Evolutionary conservation across 2,888 invertebrate genomes (phyloP).

Genomic region (Tuta absoluta): DNA sequence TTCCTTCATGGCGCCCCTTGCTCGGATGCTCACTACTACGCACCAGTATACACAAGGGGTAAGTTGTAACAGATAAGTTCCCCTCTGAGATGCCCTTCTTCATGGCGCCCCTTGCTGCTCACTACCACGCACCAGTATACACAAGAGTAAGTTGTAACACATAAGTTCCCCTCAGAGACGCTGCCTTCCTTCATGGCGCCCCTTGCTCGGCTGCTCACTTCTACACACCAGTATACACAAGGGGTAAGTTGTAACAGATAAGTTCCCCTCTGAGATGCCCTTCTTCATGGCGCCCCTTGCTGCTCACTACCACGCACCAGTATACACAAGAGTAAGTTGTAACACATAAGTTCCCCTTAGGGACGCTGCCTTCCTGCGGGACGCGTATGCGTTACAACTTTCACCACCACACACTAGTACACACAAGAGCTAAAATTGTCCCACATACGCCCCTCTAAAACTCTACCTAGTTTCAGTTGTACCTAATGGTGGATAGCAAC

Average conservation of each 20-base stretch:
- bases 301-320: slow-evolving; percentile 96
- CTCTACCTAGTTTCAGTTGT: slow-evolving; percentile 95
- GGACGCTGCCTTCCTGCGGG: slow-evolving; percentile 96
- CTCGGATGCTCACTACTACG: slow-evolving; percentile 94
- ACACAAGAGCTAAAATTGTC: slow-evolving; percentile 86
- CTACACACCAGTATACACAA: slow-evolving; percentile 96
- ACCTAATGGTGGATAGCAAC: too few relatives aligned
- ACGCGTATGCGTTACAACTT: slow-evolving; percentile 90
- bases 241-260: slow-evolving; percentile 72
- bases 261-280: slow-evolving; percentile 87
- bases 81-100: slow-evolving; percentile 92
- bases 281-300: slow-evolving; percentile 92
- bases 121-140: slow-evolving; percentile 97
- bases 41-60: slow-evolving; percentile 95
- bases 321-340: slow-evolving; percentile 88
- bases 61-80: slow-evolving; percentile 41
- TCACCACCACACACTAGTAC: slow-evolving; percentile 97
- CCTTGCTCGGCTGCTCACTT: slow-evolving; percentile 93
- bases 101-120: slow-evolving; percentile 92
- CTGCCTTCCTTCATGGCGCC: slow-evolving; percentile 95
- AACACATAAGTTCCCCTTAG: slow-evolving; percentile 52
- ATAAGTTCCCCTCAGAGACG: slow-evolving; percentile 82
- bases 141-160: slow-evolving; percentile 82
- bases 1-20: slow-evolving; percentile 92
- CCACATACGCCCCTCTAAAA: slow-evolving; percentile 79